Percentiles rank a stretch among this genome's conserved stretches.
Conservation (phyloP, 2,113 vertebrate species). For the Oncorhynchus nerka region DNA sequence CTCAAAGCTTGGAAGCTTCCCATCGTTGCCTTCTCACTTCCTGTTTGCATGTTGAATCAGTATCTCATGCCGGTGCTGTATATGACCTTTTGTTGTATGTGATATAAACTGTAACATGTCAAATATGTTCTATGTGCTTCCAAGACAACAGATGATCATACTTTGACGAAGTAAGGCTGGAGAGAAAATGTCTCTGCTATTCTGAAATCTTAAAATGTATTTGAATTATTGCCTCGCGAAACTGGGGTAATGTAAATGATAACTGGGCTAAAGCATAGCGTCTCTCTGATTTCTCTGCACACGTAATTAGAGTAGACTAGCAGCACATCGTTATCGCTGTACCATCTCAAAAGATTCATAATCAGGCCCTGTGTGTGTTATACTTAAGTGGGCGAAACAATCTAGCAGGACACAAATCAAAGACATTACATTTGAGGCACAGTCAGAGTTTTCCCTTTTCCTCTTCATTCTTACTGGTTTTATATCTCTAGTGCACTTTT, state of each 20-base stretch:
- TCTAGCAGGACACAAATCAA: constrained; percentile 36
- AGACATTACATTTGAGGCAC: constrained; percentile 39
- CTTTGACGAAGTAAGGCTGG: too few species aligned
- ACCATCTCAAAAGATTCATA: constrained; percentile 50
- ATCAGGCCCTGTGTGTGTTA: constrained; percentile 28
- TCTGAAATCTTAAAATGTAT: too few species aligned
- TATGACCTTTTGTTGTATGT: too few species aligned
- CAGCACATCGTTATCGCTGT: constrained; percentile 19
- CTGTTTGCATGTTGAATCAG: too few species aligned
- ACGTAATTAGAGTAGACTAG: constrained; percentile 33
- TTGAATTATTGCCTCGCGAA: too few species aligned
- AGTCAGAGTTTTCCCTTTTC: constrained; percentile 19
- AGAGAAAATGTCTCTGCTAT: too few species aligned
- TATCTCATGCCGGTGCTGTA: too few species aligned
- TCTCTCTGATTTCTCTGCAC: constrained; percentile 10
- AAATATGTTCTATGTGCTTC: too few species aligned
- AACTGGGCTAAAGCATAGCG: neutral
- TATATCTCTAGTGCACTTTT: constrained; percentile 15
- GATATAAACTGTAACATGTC: too few species aligned
- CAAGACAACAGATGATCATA: too few species aligned
- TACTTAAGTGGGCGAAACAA: constrained; percentile 24
- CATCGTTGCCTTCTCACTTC: too few species aligned
- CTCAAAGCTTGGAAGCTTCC: too few species aligned
- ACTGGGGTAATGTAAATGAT: constrained; percentile 10
- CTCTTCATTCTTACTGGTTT: constrained; percentile 17